Evolutionary conservation across 1,140 invertebrate species (phyloP), one percentile per base, ranked within the genome.

Genomic region (Drosophila sucinea): DNA sequence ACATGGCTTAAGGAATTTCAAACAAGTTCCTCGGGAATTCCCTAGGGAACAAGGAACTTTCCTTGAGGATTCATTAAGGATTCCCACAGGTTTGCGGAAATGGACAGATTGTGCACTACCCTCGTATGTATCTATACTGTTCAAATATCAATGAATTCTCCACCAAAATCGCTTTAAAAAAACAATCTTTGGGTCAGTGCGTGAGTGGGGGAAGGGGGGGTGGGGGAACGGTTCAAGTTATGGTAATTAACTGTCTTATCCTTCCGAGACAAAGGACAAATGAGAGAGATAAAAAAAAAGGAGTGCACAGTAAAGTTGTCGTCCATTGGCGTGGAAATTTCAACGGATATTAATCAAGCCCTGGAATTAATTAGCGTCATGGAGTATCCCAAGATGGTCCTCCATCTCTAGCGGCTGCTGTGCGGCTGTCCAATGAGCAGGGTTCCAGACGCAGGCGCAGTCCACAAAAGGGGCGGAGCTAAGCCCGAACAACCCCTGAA

Each of bases 241-340:
- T 58, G 17, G 56, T 25, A 60, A 27, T 38, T 27, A 27, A 3
- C 38, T 4, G 10, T 60, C 33, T 60, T 35, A 23, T 7, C n/a
- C 6, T n/a, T 58, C 11, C 56, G n/a, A 11, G 4, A 25, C 5
- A 35, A 38, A 1, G 4, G 4, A 38, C 27, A 27, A 1, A 2
- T 27, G 38, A 60, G 10, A 38, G 38, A 60, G 35, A 11, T 6
- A 35, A 8, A 7, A 2, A 1, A n/a, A 23, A 25, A 51, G 27
- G 10, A 27, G 27, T 8, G n/a, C 10, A 4, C n/a, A 27, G 10
- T 6, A n/a, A 41, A 60, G 40, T 32, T 32, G 47, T 11, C 7
- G 25, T 2, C 32, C 10, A 35, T 17, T 25, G 30, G 41, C 47
- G 41, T 40, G 44, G 25, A 60, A 63, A 77, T 70, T 5, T 7